Conservation (phyloP, 2,797 vertebrate genomes). For the Ibycter americanus region DNA sequence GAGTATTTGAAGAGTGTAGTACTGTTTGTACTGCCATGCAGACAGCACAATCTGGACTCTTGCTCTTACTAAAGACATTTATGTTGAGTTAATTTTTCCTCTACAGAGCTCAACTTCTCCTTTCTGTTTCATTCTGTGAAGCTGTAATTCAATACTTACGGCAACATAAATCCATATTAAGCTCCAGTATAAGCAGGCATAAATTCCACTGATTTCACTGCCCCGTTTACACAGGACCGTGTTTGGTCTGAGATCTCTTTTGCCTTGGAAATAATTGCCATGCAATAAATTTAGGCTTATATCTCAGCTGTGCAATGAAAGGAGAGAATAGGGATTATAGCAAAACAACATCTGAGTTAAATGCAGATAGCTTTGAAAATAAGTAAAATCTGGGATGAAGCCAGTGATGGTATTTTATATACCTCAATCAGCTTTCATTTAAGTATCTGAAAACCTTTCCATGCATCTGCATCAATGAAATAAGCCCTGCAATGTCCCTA, state of each 20-base stretch:
- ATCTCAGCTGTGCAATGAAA: slow-evolving; percentile 22
- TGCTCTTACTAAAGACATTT: slow-evolving; percentile 40
- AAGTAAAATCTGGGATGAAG: background rate
- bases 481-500: background rate
- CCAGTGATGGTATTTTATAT: background rate
- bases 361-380: background rate
- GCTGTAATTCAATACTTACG: slow-evolving; percentile 56
- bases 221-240: background rate
- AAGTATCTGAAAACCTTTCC: background rate
- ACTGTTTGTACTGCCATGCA: slow-evolving; percentile 50
- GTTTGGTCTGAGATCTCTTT: slow-evolving; percentile 38
- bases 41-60: slow-evolving; percentile 4
- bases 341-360: background rate
- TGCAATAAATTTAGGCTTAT: slow-evolving; percentile 47
- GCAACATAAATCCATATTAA: slow-evolving; percentile 54
- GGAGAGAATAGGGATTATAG: slow-evolving; percentile 1
- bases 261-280: slow-evolving; percentile 36
- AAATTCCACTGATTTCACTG: slow-evolving; percentile 57
- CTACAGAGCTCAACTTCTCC: slow-evolving; percentile 56
- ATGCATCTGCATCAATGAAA: background rate
- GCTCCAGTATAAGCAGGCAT: slow-evolving; percentile 52
- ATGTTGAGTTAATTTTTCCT: slow-evolving; percentile 51
- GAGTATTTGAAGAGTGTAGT: background rate
- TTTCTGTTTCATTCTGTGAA: slow-evolving; percentile 53
- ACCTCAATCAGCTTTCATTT: slow-evolving; percentile 2